Percentiles rank a stretch among this genome's conserved stretches.
These are phyloP conservation scores for Callopanchax toddi DNA, from an alignment of 2,113 vertebrate genomes.

Conservation along the genomic window DNA sequence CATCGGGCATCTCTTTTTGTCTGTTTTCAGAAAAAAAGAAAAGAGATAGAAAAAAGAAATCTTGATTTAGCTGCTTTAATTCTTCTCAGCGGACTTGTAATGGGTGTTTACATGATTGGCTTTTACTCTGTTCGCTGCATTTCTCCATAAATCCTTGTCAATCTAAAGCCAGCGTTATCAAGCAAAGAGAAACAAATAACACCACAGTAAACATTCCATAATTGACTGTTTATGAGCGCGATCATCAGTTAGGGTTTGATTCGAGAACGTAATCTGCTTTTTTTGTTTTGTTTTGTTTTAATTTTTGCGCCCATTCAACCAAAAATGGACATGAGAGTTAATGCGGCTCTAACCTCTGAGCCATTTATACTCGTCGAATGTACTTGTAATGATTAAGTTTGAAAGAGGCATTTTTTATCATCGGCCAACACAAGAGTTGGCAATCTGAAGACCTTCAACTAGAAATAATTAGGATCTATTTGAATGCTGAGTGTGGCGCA, in stretches of 20 bases:
- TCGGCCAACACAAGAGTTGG: conserved; percentile 80
- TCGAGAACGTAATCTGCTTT: conserved; percentile 81
- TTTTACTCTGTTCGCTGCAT: conserved; percentile 62
- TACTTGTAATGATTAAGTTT: conserved; percentile 82
- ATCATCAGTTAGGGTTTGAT: conserved; percentile 81
- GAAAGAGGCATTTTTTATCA: conserved; percentile 81
- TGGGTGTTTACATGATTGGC: conserved; percentile 77
- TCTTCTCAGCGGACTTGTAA: conserved; percentile 70
- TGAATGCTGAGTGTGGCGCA: conserved; percentile 78
- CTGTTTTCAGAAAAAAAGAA: conserved; percentile 48
- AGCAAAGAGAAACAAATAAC: conserved; percentile 76
- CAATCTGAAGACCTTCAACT: conserved; percentile 81
- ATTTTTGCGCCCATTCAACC: conserved; percentile 64
- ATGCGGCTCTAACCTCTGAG: conserved; percentile 79
- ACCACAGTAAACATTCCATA: conserved; percentile 80
- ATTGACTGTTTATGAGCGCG: conserved; percentile 82
- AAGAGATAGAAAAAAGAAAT: conserved; percentile 28
- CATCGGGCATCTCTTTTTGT: conserved; percentile 60
- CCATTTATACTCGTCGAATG: conserved; percentile 73
- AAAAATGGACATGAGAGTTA: conserved; percentile 73
- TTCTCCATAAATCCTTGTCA: conserved; percentile 80
- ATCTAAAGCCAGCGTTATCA: conserved; percentile 79
- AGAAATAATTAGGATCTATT: conserved; percentile 86
- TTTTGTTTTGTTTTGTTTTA: too few species aligned
- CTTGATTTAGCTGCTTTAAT: conserved; percentile 67